Conservation (phyloP, 2,113 vertebrate genomes). For the Seriola dumerili region DNA sequence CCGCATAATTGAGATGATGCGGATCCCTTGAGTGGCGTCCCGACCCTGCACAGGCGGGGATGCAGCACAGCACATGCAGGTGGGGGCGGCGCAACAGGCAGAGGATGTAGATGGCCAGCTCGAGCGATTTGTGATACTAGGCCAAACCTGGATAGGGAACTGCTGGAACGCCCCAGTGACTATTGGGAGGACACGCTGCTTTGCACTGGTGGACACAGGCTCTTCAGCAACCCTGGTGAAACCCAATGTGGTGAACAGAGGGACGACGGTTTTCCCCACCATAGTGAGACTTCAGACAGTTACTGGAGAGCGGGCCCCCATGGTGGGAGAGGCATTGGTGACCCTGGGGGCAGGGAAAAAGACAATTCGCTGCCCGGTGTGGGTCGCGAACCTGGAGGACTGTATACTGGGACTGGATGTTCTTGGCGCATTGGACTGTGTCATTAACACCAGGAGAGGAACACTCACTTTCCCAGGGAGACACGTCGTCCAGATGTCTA, state of each 20-base stretch:
- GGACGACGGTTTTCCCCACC: not conserved
- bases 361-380: not conserved
- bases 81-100: too few species aligned
- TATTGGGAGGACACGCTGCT: too few species aligned
- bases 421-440: conserved; percentile 4
- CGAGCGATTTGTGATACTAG: too few species aligned
- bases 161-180: too few species aligned
- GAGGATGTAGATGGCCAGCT: too few species aligned
- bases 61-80: not conserved
- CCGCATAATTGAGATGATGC: not conserved
- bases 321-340: conserved; percentile 2
- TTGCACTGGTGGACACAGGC: conserved; percentile 1
- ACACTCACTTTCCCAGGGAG: not conserved
- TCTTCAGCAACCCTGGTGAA: conserved; percentile 6
- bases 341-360: not conserved
- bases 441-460: conserved; percentile 5
- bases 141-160: too few species aligned
- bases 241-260: not conserved
- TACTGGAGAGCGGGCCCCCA: not conserved
- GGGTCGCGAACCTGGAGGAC: not conserved
- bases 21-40: not conserved
- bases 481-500: too few species aligned
- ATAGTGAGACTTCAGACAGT: conserved; percentile 18
- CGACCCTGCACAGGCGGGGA: too few species aligned
- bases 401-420: not conserved